Evolutionary conservation across 1,140 invertebrate genomes (phyloP), one percentile per base, ranked within the genome.

Genomic region (Drosophila tani): DNA sequence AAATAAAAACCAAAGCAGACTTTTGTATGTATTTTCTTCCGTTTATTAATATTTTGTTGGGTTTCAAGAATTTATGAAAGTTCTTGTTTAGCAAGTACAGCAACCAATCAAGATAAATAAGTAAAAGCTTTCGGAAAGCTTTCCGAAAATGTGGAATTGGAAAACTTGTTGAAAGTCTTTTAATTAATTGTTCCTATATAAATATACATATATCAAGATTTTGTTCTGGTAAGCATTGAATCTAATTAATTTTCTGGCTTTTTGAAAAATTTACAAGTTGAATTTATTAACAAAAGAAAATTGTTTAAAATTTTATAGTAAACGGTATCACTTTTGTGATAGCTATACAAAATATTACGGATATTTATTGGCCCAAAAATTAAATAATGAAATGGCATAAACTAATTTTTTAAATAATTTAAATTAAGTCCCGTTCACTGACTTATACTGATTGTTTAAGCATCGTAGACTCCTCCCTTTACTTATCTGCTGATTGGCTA

Each of bases 51-150:
- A 17, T 2, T 11, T 5, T 24, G 3, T 17, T n/a, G 9, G 35
- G 7, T 53, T 53, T 32, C 2, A 35, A 3, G 3, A 19, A 12
- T 50, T 50, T 35, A 19, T 47, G 29, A 19, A 46, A 24, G 2
- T 35, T 64, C 2, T 15, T 12, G 1, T 9, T 43, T 50, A 69
- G 47, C 47, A 11, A 69, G 24, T 17, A n/a, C 47, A 45, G 8
- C n/a, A 69, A 69, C 66, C 66, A 27, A 27, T 45, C n/a, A 12
- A 43, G 12, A 45, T 21, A 14, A 15, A 14, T 15, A 15, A 17
- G 41, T 17, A 14, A 46, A 63, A 66, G 57, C 58, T 66, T 66
- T 19, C 1, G 2, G 6, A 14, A 21, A 66, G 64, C 57, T 66
- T 63, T 66, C 15, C 0, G n/a, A 45, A 17, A 14, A 38, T 2